Percentiles rank a stretch among this genome's conserved stretches.
phyloP scores from a whole-genome alignment of 2,113 vertebrate genomes.

The Thinocorus orbignyianus region DNA sequence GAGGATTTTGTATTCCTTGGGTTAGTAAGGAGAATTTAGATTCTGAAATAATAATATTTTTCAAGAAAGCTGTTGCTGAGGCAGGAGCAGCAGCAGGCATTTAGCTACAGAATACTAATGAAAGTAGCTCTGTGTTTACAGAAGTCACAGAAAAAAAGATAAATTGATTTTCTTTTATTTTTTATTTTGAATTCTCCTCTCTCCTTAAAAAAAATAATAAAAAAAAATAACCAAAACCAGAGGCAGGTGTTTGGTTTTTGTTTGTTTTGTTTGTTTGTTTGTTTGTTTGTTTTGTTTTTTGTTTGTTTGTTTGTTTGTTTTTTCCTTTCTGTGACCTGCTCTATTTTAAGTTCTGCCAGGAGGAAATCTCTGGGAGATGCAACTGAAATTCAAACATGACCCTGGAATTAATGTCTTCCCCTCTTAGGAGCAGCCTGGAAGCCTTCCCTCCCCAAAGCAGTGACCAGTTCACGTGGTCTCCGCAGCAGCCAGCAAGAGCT shows the following conservation, averaged over 20 bases:
- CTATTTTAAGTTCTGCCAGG: neutral
- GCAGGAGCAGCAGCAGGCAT: neutral
- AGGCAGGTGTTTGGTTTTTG: too few relatives aligned
- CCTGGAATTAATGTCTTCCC: neutral
- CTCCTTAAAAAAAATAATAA: neutral
- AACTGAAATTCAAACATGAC: neutral
- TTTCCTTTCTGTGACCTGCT: neutral
- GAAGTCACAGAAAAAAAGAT: neutral
- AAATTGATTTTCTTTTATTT: neutral
- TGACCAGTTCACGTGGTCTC: rapidly evolving
- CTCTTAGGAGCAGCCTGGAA: neutral
- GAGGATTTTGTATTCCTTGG: neutral
- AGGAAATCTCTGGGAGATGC: neutral
- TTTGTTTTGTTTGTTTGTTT: too few relatives aligned
- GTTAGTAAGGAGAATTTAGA: neutral
- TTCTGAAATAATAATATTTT: slow-evolving; percentile 2
- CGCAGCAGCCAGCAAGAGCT: neutral
- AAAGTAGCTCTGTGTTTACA: neutral
- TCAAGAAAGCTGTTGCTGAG: slow-evolving; percentile 5
- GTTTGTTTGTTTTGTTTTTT: neutral
- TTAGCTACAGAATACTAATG: slow-evolving; percentile 41
- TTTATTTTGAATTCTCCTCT: neutral
- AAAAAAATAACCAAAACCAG: too few relatives aligned
- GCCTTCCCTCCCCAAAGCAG: neutral
- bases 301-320: too few relatives aligned